A percentile compares a stretch with the other conserved stretches of the same genome.
phyloP scores from a whole-genome alignment of 2,113 vertebrate species.

The Oriolus oriolus region DNA sequence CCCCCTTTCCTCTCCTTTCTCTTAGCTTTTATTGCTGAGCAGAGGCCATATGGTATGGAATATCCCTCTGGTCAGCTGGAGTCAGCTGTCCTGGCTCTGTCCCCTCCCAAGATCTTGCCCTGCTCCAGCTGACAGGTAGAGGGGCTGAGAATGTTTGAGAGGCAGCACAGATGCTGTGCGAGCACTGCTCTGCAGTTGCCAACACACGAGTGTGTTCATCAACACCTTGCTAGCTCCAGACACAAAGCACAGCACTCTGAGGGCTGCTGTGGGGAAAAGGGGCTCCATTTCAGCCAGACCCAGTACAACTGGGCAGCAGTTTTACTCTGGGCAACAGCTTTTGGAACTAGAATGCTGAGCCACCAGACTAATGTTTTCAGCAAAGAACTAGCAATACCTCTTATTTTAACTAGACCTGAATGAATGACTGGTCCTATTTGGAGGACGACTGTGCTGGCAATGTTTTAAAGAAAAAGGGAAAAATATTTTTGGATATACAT shows the following conservation, averaged over 20 bases:
- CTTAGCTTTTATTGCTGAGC: background rate
- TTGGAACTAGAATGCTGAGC: background rate
- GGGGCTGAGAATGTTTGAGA: background rate
- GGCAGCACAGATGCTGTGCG: fast-evolving
- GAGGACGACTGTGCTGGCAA: background rate
- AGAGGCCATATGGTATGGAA: background rate
- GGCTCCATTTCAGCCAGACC: background rate
- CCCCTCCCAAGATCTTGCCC: background rate
- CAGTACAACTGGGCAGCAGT: background rate
- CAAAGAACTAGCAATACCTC: background rate
- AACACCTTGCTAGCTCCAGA: background rate
- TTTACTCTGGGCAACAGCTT: background rate
- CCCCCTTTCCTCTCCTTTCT: background rate
- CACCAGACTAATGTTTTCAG: background rate
- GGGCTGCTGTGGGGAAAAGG: background rate
- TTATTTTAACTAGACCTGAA: background rate
- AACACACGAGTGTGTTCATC: background rate
- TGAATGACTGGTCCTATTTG: background rate
- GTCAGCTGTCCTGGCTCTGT: background rate
- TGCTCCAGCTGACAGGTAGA: too few species aligned
- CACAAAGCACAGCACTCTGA: background rate
- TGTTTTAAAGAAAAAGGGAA: background rate
- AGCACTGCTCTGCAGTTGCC: background rate
- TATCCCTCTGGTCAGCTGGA: background rate
- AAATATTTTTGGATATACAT: background rate